Evolutionary conservation across 1,140 invertebrate genomes (phyloP).

Genomic region (Anastrepha obliqua): DNA sequence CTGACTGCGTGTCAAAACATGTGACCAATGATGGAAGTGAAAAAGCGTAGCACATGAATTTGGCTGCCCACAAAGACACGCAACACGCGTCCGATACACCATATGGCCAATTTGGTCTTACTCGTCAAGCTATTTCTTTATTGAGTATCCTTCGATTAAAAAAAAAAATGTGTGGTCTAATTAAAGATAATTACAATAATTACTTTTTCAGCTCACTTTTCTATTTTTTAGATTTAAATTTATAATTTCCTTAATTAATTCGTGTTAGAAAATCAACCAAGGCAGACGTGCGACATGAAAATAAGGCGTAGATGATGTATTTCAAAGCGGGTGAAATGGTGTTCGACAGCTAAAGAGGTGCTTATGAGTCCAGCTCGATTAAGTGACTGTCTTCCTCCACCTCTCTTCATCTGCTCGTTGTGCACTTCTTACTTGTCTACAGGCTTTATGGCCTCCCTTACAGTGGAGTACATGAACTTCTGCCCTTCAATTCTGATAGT

Average conservation of each 20-base stretch:
- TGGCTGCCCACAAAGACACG: background rate
- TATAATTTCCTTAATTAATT: background rate
- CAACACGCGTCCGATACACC: background rate
- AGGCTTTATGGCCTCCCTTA: too few relatives aligned
- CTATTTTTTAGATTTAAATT: background rate
- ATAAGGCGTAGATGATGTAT: background rate
- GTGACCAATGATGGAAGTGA: conserved; percentile 4
- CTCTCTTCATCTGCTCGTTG: too few relatives aligned
- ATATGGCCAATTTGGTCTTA: background rate
- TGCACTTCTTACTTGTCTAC: too few relatives aligned
- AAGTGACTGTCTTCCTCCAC: too few relatives aligned
- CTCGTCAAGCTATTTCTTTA: background rate
- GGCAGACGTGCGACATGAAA: background rate
- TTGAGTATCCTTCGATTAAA: background rate
- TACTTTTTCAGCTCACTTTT: background rate
- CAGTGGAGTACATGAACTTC: too few relatives aligned
- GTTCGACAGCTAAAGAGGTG: too few relatives aligned
- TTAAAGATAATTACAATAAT: background rate
- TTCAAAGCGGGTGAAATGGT: too few relatives aligned
- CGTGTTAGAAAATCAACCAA: background rate
- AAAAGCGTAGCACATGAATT: background rate
- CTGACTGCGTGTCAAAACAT: conserved; percentile 51
- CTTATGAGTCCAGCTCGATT: too few relatives aligned
- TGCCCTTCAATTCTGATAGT: too few relatives aligned
- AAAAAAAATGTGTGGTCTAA: background rate